Conservation (phyloP, 2,113 vertebrate genomes). For the Asarcornis scutulata region DNA sequence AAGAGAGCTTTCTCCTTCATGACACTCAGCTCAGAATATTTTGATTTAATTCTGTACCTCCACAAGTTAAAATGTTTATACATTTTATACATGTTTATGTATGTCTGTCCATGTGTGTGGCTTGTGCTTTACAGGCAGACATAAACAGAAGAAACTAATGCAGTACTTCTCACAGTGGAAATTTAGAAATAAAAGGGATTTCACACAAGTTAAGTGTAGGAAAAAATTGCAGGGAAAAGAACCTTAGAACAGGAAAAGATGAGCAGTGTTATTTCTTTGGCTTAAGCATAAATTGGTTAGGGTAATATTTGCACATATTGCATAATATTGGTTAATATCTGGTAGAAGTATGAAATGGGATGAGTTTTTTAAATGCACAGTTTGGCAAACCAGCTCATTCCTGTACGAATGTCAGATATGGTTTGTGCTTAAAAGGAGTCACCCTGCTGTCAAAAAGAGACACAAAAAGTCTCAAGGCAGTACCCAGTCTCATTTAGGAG, state of each 20-base stretch:
- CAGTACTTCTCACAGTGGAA: neutral
- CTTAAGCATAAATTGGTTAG: neutral
- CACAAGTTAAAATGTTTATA: neutral
- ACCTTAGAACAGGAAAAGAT: neutral
- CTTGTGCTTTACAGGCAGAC: neutral
- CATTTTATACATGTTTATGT: no score
- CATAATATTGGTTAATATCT: neutral
- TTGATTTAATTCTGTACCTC: neutral
- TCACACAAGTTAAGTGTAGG: neutral
- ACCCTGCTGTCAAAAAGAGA: conserved; percentile 4
- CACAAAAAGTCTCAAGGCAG: neutral
- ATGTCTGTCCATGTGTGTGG: neutral
- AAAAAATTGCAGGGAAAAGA: neutral
- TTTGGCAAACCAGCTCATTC: neutral
- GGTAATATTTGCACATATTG: neutral
- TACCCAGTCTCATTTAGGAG: conserved; percentile 12
- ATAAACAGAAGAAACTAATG: neutral
- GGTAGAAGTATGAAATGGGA: neutral
- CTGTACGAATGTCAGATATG: neutral
- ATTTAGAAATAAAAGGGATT: neutral
- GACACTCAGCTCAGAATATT: neutral
- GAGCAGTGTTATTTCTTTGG: neutral
- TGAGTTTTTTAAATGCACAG: neutral
- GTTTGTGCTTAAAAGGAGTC: neutral
- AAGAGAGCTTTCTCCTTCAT: neutral